These are phyloP conservation scores for Hesperophylax magnus DNA, from an alignment of 1,140 invertebrate species.

Conservation along the genomic window DNA sequence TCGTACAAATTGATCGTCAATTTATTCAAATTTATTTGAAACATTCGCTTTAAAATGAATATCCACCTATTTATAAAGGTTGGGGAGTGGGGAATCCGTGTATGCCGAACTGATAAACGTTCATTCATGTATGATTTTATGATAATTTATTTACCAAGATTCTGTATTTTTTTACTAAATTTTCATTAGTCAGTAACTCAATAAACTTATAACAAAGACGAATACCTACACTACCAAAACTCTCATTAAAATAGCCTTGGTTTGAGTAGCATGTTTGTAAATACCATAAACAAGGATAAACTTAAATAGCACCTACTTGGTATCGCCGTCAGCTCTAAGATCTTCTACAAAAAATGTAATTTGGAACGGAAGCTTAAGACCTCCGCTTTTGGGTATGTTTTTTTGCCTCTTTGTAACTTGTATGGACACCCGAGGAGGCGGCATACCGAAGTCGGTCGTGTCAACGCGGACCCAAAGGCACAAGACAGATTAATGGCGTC, in stretches of 20 bases:
- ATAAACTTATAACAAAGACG: too few species aligned
- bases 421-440: neutral
- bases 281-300: neutral
- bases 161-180: too few species aligned
- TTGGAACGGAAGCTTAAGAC: conserved; percentile 20
- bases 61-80: too few species aligned
- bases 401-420: neutral
- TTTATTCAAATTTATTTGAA: conserved; percentile 34
- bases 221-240: too few species aligned
- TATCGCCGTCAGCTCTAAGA: neutral
- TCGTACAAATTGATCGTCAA: conserved; percentile 33
- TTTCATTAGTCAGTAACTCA: too few species aligned
- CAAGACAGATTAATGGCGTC: conserved; percentile 57
- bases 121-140: too few species aligned
- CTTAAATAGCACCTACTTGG: too few species aligned
- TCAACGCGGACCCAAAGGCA: conserved; percentile 53
- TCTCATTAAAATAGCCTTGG: too few species aligned
- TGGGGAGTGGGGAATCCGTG: too few species aligned
- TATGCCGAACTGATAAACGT: too few species aligned
- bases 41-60: conserved; percentile 7
- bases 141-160: too few species aligned
- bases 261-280: neutral
- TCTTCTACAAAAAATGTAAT: conserved; percentile 1
- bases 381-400: neutral
- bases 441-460: conserved; percentile 16